These are phyloP conservation scores for Paracanthobrama guichenoti DNA, from an alignment of 2,113 vertebrate genomes.

Conservation along the genomic window DNA sequence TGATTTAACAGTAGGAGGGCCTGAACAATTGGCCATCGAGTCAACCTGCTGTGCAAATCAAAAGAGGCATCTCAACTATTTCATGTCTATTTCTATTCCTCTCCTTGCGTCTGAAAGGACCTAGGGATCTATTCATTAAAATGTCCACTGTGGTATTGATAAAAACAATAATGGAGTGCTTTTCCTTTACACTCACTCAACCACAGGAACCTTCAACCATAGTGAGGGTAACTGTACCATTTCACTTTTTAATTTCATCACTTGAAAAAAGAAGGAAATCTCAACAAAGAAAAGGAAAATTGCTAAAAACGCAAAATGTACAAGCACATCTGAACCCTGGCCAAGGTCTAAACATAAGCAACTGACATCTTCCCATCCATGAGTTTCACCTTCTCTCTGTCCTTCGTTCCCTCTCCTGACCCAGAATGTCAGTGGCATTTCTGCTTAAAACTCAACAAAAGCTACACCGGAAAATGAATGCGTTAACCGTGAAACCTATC, in stretches of 20 bases:
- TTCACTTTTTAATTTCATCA: conserved; percentile 10
- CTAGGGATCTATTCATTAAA: conserved; percentile 6
- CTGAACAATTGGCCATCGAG: conserved; percentile 22
- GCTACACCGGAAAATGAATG: conserved; percentile 42
- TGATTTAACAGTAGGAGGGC: conserved; percentile 35
- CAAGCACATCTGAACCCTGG: background rate
- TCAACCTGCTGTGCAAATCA: conserved; percentile 12
- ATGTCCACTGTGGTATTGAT: background rate
- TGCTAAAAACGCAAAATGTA: background rate
- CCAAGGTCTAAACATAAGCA: conserved; percentile 1
- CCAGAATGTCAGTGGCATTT: conserved; percentile 9
- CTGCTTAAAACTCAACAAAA: conserved; percentile 30
- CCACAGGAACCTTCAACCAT: background rate
- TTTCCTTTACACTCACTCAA: background rate
- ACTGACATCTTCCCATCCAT: background rate
- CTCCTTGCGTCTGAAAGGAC: background rate
- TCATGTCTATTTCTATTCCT: background rate
- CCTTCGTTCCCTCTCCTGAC: background rate
- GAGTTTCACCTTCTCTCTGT: background rate
- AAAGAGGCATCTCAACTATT: conserved; percentile 16
- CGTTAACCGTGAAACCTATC: conserved; percentile 44
- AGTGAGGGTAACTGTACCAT: background rate
- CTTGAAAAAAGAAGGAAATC: background rate
- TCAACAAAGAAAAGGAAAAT: background rate
- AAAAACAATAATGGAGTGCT: background rate